A percentile compares a stretch with the other conserved stretches of the same genome.
Evolutionary conservation across 2,888 invertebrate species (phyloP).

Genomic region (Nasonia oneida): DNA sequence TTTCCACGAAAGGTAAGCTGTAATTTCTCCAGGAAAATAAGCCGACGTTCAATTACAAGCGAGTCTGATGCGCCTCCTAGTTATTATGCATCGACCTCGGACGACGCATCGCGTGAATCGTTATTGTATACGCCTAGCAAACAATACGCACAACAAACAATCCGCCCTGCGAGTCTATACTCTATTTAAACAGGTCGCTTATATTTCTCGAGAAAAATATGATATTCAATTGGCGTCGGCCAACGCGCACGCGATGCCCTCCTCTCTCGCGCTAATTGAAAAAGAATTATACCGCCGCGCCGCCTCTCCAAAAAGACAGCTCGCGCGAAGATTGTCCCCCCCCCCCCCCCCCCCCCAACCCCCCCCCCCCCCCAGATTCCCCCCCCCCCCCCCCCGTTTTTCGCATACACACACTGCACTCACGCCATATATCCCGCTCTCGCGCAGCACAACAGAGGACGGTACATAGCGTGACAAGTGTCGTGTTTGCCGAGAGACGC

Average conservation of each 20-base stretch:
- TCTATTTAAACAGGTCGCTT: conserved; percentile 9
- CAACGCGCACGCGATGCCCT: conserved; percentile 2
- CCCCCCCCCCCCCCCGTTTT: neutral
- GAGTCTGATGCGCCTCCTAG: conserved; percentile 5
- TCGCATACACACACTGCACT: neutral
- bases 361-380: too few relatives aligned
- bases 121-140: neutral
- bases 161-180: neutral
- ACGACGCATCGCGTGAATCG: neutral
- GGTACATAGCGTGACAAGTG: neutral
- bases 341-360: too few relatives aligned
- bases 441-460: neutral
- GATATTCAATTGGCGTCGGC: conserved; percentile 22
- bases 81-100: conserved; percentile 17
- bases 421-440: neutral
- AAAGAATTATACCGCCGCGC: conserved; percentile 9
- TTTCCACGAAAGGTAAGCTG: conserved; percentile 6
- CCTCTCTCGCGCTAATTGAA: conserved; percentile 36
- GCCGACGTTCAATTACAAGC: neutral
- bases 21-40: conserved; percentile 8
- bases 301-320: neutral
- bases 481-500: conserved; percentile 32
- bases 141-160: conserved; percentile 23
- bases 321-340: neutral
- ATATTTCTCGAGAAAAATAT: conserved; percentile 19